Evolutionary conservation across 2,797 vertebrate species (phyloP).

Genomic region (Zalophus californianus): DNA sequence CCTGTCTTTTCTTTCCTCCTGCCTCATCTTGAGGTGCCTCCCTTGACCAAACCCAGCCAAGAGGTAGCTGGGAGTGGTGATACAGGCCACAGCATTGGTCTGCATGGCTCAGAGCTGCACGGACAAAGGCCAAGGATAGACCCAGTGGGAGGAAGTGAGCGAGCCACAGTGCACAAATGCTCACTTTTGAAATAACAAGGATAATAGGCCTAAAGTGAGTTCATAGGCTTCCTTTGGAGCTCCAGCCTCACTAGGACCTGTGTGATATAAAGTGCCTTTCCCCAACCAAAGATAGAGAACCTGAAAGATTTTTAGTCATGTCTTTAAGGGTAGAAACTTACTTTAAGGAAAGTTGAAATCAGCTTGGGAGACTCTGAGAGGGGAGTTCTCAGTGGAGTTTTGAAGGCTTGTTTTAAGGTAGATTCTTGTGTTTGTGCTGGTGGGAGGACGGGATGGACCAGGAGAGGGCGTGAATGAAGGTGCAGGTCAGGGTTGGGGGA

Average conservation of each 20-base stretch:
- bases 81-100: background rate
- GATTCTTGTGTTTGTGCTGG: background rate
- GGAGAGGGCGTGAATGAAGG: background rate
- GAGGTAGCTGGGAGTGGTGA: background rate
- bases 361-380: background rate
- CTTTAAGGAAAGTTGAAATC: background rate
- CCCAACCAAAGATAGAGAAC: background rate
- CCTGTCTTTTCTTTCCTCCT: background rate
- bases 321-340: background rate
- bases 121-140: background rate
- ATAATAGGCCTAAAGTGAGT: background rate
- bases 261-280: background rate
- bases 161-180: accelerated
- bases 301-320: background rate
- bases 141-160: background rate
- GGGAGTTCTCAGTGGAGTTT: background rate
- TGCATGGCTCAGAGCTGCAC: background rate
- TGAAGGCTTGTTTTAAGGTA: background rate
- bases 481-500: background rate
- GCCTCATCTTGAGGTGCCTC: background rate
- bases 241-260: background rate
- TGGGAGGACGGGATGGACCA: background rate
- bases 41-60: background rate
- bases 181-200: background rate
- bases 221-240: background rate